Evolutionary conservation across 2,113 vertebrate species (phyloP), one percentile per base, ranked within the genome.

Genomic region (Chlorodrepanis virens): DNA sequence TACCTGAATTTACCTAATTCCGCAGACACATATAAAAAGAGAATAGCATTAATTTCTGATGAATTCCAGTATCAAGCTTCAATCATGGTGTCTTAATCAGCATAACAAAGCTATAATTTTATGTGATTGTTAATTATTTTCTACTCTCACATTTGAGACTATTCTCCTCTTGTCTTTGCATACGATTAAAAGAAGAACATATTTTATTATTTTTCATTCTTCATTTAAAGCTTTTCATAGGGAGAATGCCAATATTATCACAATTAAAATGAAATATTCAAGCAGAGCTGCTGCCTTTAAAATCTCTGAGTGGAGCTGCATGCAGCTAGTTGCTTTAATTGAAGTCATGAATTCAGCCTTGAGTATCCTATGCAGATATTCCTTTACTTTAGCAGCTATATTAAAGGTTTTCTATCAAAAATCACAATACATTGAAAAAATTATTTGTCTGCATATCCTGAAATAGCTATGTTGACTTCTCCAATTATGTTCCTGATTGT

Each of bases 121-220:
- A 80, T 54, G 50, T 93, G 56, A 84, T 75, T 71, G 11, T 28
- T 88, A 91, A 94, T 96, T 83, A 64, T 83, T 95, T 89, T 85
- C 12, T 94, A 59, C 23, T 68, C 11, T 92, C 83, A 53, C 39
- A 72, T 88, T 83, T 91, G 77, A 92, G 35, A 27, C 15, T 67
- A 10, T 70, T 68, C 13, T 83, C 7, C 47, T 79, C 22, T 65
- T 14, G 68, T 60, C 40, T 82, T 83, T 86, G 9, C 24, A 74
- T 74, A 29, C 23, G 27, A 93, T 89, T 89, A 90, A 93, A 94
- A 93, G 7, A 90, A 52, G 7, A 82, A 61, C 77, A 35, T 74
- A 1, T 47, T 83, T 77, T 80, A 42, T 75, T 79, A 42, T 74
- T 80, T 80, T 91, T 28, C 8, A 18, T 67, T 93, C 15, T 69